These are phyloP conservation scores for Limanda limanda DNA, from an alignment of 2,113 vertebrate species.

Conservation along the genomic window DNA sequence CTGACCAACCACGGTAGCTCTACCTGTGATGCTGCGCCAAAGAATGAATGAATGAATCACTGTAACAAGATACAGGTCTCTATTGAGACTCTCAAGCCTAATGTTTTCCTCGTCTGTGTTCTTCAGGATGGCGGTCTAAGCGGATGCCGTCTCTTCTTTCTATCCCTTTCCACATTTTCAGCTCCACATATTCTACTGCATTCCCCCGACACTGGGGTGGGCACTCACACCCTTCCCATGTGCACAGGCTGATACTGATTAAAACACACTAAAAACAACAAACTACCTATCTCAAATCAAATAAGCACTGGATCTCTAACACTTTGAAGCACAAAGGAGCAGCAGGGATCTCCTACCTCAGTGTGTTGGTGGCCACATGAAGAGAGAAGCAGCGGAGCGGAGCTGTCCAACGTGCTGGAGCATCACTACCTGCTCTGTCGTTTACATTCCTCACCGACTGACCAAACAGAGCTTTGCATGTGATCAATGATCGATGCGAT, in stretches of 20 bases:
- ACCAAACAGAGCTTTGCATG: neutral
- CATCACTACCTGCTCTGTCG: conserved; percentile 17
- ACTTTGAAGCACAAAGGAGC: neutral
- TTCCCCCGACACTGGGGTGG: neutral
- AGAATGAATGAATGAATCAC: neutral
- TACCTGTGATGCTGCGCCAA: conserved; percentile 11
- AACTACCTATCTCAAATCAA: neutral
- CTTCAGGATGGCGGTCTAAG: neutral
- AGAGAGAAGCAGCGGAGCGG: neutral
- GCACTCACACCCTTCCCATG: neutral
- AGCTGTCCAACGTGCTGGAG: conserved; percentile 38
- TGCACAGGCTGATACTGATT: neutral
- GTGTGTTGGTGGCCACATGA: neutral
- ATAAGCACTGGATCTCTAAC: neutral
- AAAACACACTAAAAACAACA: neutral
- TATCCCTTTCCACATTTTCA: neutral
- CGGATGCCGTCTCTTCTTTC: neutral
- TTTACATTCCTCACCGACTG: neutral
- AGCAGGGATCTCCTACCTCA: conserved; percentile 10
- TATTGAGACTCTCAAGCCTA: neutral
- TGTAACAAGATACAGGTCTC: neutral
- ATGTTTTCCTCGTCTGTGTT: neutral
- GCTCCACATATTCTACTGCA: neutral
- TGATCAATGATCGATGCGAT: neutral
- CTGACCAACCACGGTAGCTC: neutral